Conservation (phyloP, 2,797 vertebrate species). For the Botia kubotai region DNA sequence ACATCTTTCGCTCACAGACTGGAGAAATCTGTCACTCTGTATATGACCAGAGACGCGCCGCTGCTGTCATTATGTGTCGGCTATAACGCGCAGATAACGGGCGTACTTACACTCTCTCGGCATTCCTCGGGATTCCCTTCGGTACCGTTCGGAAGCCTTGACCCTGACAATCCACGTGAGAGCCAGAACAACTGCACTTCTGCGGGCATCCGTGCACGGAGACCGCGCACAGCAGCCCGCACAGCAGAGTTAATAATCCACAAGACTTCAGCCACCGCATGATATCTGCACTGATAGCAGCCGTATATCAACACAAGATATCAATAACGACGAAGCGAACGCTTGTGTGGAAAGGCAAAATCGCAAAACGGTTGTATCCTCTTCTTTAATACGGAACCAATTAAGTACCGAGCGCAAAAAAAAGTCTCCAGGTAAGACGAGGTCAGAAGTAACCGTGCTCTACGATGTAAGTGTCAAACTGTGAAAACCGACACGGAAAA, state of each 20-base stretch:
- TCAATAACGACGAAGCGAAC: constrained; percentile 13
- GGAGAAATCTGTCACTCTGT: neutral
- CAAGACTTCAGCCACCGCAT: constrained; percentile 64
- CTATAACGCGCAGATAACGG: neutral
- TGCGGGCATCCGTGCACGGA: constrained; percentile 87
- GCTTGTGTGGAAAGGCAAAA: neutral
- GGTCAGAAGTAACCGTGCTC: neutral
- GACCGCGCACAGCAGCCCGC: constrained; percentile 67
- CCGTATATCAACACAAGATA: constrained; percentile 25
- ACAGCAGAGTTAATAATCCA: constrained; percentile 67
- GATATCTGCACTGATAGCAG: constrained; percentile 64
- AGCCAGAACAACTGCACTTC: constrained; percentile 95
- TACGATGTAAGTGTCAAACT: constrained; percentile 5
- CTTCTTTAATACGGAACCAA: neutral
- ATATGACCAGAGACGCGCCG: neutral
- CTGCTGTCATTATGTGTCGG: neutral
- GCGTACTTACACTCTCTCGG: constrained; percentile 93
- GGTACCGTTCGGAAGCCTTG: constrained; percentile 89
- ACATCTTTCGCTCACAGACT: neutral
- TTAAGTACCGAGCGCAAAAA: neutral
- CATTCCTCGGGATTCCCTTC: constrained; percentile 91
- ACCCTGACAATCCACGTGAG: constrained; percentile 97
- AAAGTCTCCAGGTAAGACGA: neutral
- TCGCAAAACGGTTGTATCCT: constrained; percentile 30
- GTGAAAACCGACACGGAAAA: constrained; percentile 35